phyloP scores from a whole-genome alignment of 2,113 vertebrate genomes.

The Leucopternis melanops region DNA sequence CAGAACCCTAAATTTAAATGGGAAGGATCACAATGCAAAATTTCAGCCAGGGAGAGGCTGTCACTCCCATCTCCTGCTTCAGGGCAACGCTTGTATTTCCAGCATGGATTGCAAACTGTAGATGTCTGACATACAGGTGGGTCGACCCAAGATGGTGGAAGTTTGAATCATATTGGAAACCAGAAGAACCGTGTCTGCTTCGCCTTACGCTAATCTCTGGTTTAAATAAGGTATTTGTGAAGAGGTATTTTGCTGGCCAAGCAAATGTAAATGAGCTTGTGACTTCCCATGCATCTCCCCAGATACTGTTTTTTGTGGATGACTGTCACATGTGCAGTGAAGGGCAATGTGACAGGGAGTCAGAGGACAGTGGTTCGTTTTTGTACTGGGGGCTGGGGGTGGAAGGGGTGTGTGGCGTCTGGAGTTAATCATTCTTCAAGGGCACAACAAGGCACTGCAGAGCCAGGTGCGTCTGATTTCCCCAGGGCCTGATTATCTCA shows the following conservation, averaged over 20 bases:
- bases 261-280: neutral
- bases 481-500: constrained; percentile 65
- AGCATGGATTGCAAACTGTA: neutral
- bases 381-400: neutral
- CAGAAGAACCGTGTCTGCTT: neutral
- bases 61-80: neutral
- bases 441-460: constrained; percentile 11
- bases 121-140: neutral
- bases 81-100: neutral
- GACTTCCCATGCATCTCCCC: neutral
- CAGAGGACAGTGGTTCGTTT: neutral
- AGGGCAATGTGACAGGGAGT: neutral
- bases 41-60: neutral
- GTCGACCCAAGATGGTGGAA: neutral
- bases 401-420: neutral
- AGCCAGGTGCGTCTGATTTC: constrained; percentile 67
- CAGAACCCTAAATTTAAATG: neutral
- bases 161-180: neutral
- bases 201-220: neutral
- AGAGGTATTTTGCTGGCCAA: neutral
- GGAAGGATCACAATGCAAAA: neutral
- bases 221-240: neutral
- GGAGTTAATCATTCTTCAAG: constrained; percentile 13
- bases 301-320: neutral
- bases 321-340: neutral